Evolutionary conservation across 2,797 vertebrate species (phyloP), one percentile per base, ranked within the genome.

Genomic region (Diglossa cyanea): DNA sequence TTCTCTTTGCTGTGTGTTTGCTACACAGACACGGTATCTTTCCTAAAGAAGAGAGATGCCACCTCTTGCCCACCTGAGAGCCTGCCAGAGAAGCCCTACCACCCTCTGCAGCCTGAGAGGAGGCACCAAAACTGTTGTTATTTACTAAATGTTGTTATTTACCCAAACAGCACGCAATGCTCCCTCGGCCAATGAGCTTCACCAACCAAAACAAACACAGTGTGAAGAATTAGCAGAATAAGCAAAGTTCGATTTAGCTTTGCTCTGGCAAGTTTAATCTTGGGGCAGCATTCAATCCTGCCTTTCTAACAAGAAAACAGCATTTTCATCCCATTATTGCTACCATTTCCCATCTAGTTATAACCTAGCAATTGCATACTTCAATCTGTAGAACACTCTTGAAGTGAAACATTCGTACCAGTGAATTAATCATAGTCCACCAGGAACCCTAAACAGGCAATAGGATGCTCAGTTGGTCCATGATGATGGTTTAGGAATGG

Each of bases 11-110:
- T 30, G 12, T 23, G 28, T 30, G 21, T 54, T 75, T 54, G 18
- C 33, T 10, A 42, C 18, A 25, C 14, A 51, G 30, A 68, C 35
- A 16, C 0, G 1, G 3, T 7, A 28, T 33, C 24, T 47, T 68
- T 48, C 54, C 73, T 25, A 17, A 42, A 47, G 62, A 47, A 40
- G 13, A 28, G 35, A 11, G 39, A 11, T 19, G 17, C 17, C 18
- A 7, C 6, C 30, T 13, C 33, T 24, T 5, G 3, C 14, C 17
- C 1, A 0, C 9, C 6, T 2, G 8, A 63, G 25, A 13, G 33
- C 26, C 13, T 28, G 20, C 17, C 7, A 3, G 24, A 61, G 74
- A 16, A 63, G 47, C 17, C 5, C 48, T 1, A 3, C 18, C 17
- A 8, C 20, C 40, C 45, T 30, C 10, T 63, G 39, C 39, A 37